Base-by-base conservation (phyloP, 2,113 vertebrate species). In the Lycaon pictus region DNA sequence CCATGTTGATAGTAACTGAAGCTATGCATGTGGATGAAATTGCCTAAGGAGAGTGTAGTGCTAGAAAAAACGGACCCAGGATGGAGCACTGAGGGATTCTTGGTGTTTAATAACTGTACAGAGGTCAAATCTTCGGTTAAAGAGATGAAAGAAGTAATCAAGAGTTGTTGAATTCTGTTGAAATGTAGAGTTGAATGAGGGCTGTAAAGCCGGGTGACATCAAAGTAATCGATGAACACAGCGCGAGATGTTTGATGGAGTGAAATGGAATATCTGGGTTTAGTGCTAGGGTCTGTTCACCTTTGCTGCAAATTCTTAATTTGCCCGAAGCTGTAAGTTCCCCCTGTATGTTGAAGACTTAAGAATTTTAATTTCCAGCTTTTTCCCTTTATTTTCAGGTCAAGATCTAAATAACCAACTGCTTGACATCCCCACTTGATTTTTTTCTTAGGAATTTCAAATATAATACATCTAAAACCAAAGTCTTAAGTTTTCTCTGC, bases 391-490 rank as follows among this genome's bases (percentile, higher is more conserved):
- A 88, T 96, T 94, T 95, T 80, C n/a, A 74, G 13, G n/a, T 74
- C 51, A 56, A 74, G 48, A 92, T 94, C 51, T 55, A 74, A 92
- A 58, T 74, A 96, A 23, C 37, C 3, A 43, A 0, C 27, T 98
- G 13, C 56, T 93, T 96, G 56, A 87, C 51, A 91, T 80, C 77
- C 92, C 48, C 77, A 71, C 53, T 84, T 86, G 55, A 37, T 87
- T 93, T 87, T 83, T 93, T 65, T 37, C 43, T 92, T 80, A 90
- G 67, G 56, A 43, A 92, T 94, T 96, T 96, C 32, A 90, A 56
- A 80, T 90, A 56, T 83, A 93, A 58, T 29, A 55, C 55, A 27
- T 77, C 27, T 89, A 69, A 95, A 93, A 71, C 53, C 37, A 60
- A 58, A 94, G n/a, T 87, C 16, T 93, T 76, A 23, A 20, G 76